phyloP scores from a whole-genome alignment of 37 sponge, comb jelly and placozoan species.

The Halisarca cf. caerulea region DNA sequence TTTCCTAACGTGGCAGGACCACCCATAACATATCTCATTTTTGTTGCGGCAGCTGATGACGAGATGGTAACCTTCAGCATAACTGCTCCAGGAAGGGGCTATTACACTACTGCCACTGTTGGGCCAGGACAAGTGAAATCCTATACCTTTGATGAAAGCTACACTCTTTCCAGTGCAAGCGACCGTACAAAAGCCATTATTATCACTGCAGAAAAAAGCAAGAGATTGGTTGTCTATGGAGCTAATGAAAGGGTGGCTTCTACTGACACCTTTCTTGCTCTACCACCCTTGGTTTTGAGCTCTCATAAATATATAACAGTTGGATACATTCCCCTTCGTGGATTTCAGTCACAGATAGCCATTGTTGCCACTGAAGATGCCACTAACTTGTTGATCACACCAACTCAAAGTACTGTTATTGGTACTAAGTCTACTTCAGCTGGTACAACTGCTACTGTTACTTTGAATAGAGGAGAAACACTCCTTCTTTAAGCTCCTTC shows the following conservation, averaged over 20 bases:
- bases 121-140: not conserved
- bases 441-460: not conserved
- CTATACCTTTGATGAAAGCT: not conserved
- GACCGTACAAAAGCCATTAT: slow-evolving; percentile 15
- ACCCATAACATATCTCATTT: not conserved
- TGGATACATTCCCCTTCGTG: not conserved
- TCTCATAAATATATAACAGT: slow-evolving; percentile 40
- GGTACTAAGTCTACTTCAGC: not conserved
- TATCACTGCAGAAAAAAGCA: not conserved
- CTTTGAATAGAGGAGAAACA: slow-evolving; percentile 4
- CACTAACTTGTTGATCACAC: not conserved
- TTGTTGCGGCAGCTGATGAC: not conserved
- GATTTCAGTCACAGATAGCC: slow-evolving; percentile 31
- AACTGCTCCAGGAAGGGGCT: not conserved
- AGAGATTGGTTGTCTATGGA: slow-evolving; percentile 46
- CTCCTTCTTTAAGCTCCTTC: not conserved
- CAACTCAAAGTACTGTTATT: not conserved
- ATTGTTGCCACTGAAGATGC: not conserved
- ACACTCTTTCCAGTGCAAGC: not conserved
- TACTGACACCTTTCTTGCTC: slow-evolving; percentile 62
- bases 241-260: slow-evolving; percentile 6
- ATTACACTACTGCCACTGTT: not conserved
- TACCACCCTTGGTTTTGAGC: slow-evolving; percentile 25
- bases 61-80: not conserved
- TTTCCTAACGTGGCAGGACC: not conserved